phyloP scores from a whole-genome alignment of 2,888 invertebrate species.

The Pammene fasciana region DNA sequence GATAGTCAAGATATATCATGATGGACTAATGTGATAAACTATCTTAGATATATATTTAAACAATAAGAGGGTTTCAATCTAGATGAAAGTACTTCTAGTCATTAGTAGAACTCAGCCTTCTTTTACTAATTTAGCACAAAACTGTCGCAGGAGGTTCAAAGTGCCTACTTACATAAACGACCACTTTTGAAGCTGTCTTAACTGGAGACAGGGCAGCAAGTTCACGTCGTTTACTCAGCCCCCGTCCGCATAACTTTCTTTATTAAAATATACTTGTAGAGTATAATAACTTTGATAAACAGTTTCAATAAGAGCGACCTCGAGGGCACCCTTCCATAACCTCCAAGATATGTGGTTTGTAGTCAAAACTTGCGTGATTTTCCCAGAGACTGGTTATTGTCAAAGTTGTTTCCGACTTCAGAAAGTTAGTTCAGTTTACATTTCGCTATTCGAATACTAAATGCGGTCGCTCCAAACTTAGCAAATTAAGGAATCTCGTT shows the following conservation, averaged over 20 bases:
- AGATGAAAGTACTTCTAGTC: too few relatives aligned
- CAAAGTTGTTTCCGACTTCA: conserved; percentile 61
- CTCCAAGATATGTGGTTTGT: conserved; percentile 29
- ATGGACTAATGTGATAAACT: too few relatives aligned
- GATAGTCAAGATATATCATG: not conserved
- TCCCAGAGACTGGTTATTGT: conserved; percentile 64
- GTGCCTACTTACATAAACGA: conserved; percentile 9
- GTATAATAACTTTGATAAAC: conserved; percentile 8
- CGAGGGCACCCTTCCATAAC: conserved; percentile 11
- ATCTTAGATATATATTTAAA: too few relatives aligned
- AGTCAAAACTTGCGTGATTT: conserved; percentile 53
- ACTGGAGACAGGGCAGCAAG: not conserved
- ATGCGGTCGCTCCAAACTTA: conserved; percentile 55
- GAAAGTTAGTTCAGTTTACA: conserved; percentile 60
- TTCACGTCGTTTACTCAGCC: not conserved
- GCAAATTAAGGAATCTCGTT: conserved; percentile 44
- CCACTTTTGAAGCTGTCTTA: not conserved
- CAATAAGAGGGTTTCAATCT: too few relatives aligned
- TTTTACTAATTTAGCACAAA: not conserved
- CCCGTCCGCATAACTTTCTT: conserved; percentile 3
- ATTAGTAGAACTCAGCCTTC: not conserved
- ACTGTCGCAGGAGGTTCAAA: not conserved
- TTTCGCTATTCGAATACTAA: conserved; percentile 64
- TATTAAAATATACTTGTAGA: conserved; percentile 2
- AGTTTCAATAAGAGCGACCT: conserved; percentile 10